Evolutionary conservation across 2,888 invertebrate genomes (phyloP), one percentile per base, ranked within the genome.

Genomic region (Rhagium mordax): DNA sequence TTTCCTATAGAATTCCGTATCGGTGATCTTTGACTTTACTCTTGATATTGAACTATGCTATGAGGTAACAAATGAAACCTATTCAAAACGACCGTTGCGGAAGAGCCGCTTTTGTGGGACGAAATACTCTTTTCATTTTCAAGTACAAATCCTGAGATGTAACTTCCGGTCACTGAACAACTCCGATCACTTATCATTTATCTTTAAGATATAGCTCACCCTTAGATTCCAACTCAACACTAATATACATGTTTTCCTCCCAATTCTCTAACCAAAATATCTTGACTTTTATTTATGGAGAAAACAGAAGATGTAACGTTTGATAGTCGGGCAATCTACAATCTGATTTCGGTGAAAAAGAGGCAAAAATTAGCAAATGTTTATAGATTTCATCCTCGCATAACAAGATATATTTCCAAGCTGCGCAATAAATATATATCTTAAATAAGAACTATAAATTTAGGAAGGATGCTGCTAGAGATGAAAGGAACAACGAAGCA

Each of bases 171-270:
- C 48, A 64, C 48, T 33, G 33, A 55, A 8, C 15, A 53, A 29
- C 49, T 6, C 18, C 29, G 33, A 77, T 77, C 78, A 78, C 76
- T 71, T 72, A 78, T 72, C 74, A 74, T 72, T 72, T 73, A 60
- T 41, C 49, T 68, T 73, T 61, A 59, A 59, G 60, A 72, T 73
- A 71, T 75, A 79, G 72, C 75, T 79, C 74, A 76, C 76, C 75
- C 77, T 57, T 71, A 60, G 69, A 71, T 55, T 66, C 70, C 70
- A 69, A 71, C 71, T 71, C 59, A 73, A 68, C 66, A 65, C 48
- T 49, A 67, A 29, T 53, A 65, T 53, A 65, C 65, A 65, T 65
- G 20, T 18, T 48, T 29, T 65, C 65, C 65, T 65, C n/a, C 65
- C 41, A 55, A 27, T 67, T 47, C 15, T 15, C 49, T 41, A 72